Evolutionary conservation across 2,797 vertebrate species (phyloP), one percentile per base, ranked within the genome.

Genomic region (Bucorvus abyssinicus): DNA sequence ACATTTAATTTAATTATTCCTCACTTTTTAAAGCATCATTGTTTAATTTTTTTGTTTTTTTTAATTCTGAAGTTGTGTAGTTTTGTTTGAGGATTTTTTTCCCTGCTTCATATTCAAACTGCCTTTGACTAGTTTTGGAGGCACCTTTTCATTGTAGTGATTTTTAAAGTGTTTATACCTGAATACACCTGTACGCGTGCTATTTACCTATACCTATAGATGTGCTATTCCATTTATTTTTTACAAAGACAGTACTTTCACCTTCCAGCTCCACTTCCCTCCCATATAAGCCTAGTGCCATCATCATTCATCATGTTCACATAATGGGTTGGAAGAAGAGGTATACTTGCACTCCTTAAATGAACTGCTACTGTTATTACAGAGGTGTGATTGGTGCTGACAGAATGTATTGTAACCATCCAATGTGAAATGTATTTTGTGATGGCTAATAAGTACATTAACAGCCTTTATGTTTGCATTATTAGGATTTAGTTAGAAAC

Each of bases 401-500:
- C 93, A 90, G 90, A 96, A 95, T 94, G 91, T 94, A 96, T 90
- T 94, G 93, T 93, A 94, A 88, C 91, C 89, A 94, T 69, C 80
- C 94, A 96, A 97, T 81, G 89, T 96, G 94, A 96, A 96, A 95
- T 93, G 91, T 83, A 84, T 96, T 95, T 96, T 94, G 59, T 94
- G 94, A 94, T 95, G 87, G 95, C 57, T 95, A 97, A 96, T 93
- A 96, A 94, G 91, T 92, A 84, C 82, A 93, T 94, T 96, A 97
- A 89, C 91, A 87, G 75, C 84, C 93, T 96, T 95, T 95, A 96
- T 97, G 94, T 95, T 95, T 95, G 90, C 90, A 87, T 97, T 97
- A 97, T 96, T 94, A 93, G 93, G 93, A 89, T 96, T 95, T 95
- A 94, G 95, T 96, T 95, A 89, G 94, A 93, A 96, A 95, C 83